These are phyloP conservation scores for Lanistes nyassanus DNA, from an alignment of 1,140 invertebrate species.

Conservation along the genomic window DNA sequence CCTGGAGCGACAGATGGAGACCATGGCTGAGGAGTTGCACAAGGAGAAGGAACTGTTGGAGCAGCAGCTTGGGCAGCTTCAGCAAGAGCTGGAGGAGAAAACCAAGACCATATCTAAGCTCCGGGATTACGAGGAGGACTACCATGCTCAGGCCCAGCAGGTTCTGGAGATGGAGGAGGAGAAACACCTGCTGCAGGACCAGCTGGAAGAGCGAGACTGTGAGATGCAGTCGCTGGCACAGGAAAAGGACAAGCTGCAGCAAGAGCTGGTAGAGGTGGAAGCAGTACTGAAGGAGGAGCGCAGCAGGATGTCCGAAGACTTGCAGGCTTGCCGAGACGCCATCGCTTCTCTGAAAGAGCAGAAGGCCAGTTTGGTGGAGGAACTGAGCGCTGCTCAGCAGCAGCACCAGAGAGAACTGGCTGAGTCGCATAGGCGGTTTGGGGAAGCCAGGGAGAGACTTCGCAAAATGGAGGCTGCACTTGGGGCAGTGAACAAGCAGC, in stretches of 20 bases:
- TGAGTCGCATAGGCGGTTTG: background rate
- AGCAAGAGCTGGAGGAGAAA: constrained; percentile 6
- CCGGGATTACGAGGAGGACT: background rate
- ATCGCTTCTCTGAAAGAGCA: background rate
- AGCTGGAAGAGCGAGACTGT: constrained; percentile 3
- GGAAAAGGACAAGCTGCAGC: constrained; percentile 22
- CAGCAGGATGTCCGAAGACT: background rate
- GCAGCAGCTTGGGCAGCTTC: constrained; percentile 21
- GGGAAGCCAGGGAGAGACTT: background rate
- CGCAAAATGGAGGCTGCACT: constrained; percentile 28
- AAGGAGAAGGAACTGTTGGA: constrained; percentile 30
- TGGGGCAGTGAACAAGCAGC: constrained; percentile 39
- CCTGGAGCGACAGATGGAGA: constrained; percentile 29
- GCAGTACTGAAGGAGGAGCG: background rate
- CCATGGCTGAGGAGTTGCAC: constrained; percentile 5
- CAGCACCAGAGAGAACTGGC: background rate
- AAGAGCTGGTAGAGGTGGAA: constrained; percentile 4
- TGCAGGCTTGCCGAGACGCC: background rate
- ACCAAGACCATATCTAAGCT: no score
- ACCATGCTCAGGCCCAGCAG: background rate
- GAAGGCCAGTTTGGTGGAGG: background rate
- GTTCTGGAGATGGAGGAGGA: constrained; percentile 20
- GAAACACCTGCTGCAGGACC: constrained; percentile 3
- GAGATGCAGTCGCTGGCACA: constrained; percentile 26
- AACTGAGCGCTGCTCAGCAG: background rate